A percentile compares a stretch with the other conserved stretches of the same genome.
Evolutionary conservation across 2,888 invertebrate genomes (phyloP).

Genomic region (Nemapogon koenigi): DNA sequence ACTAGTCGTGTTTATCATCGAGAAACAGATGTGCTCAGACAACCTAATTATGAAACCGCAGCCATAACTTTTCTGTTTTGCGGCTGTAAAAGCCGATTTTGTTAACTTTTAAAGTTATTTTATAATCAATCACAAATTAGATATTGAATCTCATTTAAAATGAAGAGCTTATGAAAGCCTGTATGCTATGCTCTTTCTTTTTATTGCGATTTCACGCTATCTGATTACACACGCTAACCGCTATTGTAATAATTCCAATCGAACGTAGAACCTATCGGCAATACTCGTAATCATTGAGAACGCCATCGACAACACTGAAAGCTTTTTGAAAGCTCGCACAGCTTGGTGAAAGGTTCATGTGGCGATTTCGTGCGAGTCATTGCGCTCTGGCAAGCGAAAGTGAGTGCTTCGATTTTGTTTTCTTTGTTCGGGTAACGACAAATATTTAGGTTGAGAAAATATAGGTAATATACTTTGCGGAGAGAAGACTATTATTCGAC

Average conservation of each 20-base stretch:
- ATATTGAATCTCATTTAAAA: no score
- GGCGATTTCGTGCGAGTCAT: constrained; percentile 41
- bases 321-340: constrained; percentile 56
- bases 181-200: no score
- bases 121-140: no score
- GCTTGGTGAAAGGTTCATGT: constrained; percentile 50
- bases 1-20: no score
- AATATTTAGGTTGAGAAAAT: constrained; percentile 6
- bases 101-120: no score
- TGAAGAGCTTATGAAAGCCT: no score
- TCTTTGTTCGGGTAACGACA: constrained; percentile 8
- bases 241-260: constrained; percentile 8
- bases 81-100: no score
- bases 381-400: constrained; percentile 29
- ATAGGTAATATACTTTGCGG: background rate
- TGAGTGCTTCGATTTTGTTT: constrained; percentile 22
- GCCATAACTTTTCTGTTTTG: no score
- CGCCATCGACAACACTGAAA: constrained; percentile 49
- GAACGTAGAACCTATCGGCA: constrained; percentile 26
- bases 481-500: background rate
- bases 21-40: no score
- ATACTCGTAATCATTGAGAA: constrained; percentile 42
- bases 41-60: no score
- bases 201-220: constrained; percentile 6
- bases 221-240: constrained; percentile 2